Conservation (phyloP, 1,140 invertebrate species). For the Temnothorax curvispinosus region DNA sequence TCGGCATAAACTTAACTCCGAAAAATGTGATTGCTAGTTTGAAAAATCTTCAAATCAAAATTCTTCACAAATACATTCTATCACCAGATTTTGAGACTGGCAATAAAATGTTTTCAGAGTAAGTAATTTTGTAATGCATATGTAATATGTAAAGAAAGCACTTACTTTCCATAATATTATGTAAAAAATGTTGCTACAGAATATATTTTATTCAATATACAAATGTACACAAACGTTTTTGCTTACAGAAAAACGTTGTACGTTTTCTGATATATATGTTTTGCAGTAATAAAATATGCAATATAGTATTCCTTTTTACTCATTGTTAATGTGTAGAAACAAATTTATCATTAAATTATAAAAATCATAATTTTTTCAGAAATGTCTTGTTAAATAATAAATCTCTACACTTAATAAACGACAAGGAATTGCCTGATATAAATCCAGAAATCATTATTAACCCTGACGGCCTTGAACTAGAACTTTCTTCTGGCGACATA, state of each 20-base stretch:
- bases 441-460: conserved; percentile 83
- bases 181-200: neutral
- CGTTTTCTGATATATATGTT: neutral
- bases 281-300: neutral
- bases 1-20: conserved; percentile 82
- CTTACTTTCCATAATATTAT: neutral
- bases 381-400: conserved; percentile 86
- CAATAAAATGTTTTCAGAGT: conserved; percentile 81
- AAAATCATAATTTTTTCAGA: conserved; percentile 74
- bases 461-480: conserved; percentile 83
- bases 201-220: neutral
- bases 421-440: conserved; percentile 83
- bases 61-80: conserved; percentile 80
- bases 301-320: neutral
- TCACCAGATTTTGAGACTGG: conserved; percentile 76
- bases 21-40: conserved; percentile 69
- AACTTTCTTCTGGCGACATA: conserved; percentile 86
- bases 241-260: too few species aligned
- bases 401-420: conserved; percentile 82
- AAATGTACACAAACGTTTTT: neutral
- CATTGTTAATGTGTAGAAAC: neutral
- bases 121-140: conserved; percentile 57
- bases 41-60: conserved; percentile 76
- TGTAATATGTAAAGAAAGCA: neutral
- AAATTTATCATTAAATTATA: neutral